Conservation (phyloP, 2,888 invertebrate genomes). For the Andrena bicolor region DNA sequence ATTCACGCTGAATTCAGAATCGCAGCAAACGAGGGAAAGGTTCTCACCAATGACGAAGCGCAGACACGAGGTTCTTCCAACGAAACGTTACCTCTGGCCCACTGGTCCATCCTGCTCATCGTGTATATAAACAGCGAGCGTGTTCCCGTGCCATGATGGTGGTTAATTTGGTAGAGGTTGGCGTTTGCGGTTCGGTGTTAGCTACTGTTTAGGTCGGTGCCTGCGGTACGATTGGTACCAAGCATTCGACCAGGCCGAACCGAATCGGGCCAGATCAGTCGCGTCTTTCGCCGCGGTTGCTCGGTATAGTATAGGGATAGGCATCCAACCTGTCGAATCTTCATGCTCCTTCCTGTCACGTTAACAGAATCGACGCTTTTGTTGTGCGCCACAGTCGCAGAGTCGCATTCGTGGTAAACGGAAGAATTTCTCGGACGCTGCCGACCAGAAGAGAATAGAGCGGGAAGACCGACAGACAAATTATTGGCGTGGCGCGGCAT, state of each 20-base stretch:
- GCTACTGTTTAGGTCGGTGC: constrained; percentile 34
- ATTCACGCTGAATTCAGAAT: neutral
- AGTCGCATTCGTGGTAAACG: constrained; percentile 19
- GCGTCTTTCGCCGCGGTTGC: constrained; percentile 22
- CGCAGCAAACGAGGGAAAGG: neutral
- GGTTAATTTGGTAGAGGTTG: constrained; percentile 72
- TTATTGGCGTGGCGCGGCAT: constrained; percentile 57
- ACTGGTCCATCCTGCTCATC: constrained; percentile 64
- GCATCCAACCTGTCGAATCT: constrained; percentile 16
- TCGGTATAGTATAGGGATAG: too few species aligned
- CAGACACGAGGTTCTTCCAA: neutral
- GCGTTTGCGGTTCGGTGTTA: constrained; percentile 24
- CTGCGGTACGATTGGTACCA: constrained; percentile 29
- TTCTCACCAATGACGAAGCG: neutral
- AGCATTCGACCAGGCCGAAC: neutral
- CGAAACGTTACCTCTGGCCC: neutral
- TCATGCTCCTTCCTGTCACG: constrained; percentile 14
- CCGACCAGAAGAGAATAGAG: neutral
- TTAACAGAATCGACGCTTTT: constrained; percentile 6
- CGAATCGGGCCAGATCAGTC: constrained; percentile 1
- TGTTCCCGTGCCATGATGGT: constrained; percentile 47
- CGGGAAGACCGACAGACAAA: constrained; percentile 11
- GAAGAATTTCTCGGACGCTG: neutral
- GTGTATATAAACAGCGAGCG: constrained; percentile 65
- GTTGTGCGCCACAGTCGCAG: constrained; percentile 13